These are phyloP conservation scores for Melikaiella ostensackeni DNA, from an alignment of 2,888 invertebrate genomes.

Conservation along the genomic window DNA sequence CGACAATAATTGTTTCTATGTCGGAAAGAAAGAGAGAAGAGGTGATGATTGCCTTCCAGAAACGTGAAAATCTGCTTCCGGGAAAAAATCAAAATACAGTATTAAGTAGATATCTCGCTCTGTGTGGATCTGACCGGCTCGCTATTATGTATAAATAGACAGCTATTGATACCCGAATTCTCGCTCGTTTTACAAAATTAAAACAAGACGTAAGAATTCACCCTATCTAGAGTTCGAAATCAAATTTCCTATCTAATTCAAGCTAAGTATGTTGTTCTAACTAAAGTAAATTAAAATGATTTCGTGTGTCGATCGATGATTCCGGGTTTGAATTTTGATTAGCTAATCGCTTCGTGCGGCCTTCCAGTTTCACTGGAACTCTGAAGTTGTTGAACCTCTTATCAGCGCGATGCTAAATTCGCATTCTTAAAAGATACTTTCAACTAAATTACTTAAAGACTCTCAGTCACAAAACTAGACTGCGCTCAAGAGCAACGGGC, in stretches of 20 bases:
- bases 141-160: constrained; percentile 70
- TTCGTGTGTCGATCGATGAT: constrained; percentile 54
- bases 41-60: constrained; percentile 46
- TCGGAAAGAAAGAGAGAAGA: constrained; percentile 46
- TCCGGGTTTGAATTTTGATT: constrained; percentile 49
- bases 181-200: constrained; percentile 70
- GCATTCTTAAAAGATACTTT: constrained; percentile 49
- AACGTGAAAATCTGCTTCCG: constrained; percentile 58
- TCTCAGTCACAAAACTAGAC: constrained; percentile 46
- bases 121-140: constrained; percentile 60
- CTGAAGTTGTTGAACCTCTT: constrained; percentile 46
- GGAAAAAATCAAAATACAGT: constrained; percentile 57
- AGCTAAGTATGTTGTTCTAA: constrained; percentile 69
- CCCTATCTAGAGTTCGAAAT: constrained; percentile 74
- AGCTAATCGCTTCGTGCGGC: constrained; percentile 41
- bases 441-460: constrained; percentile 53
- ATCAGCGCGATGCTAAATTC: constrained; percentile 41
- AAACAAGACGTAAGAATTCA: constrained; percentile 72
- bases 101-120: constrained; percentile 65
- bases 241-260: constrained; percentile 76
- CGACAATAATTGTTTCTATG: constrained; percentile 46
- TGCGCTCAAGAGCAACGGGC: constrained; percentile 29
- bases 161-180: constrained; percentile 67
- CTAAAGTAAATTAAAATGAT: constrained; percentile 60
- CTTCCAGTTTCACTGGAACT: constrained; percentile 2